Evolutionary conservation across 2,888 invertebrate genomes (phyloP).

Genomic region (Dascillus cervinus): DNA sequence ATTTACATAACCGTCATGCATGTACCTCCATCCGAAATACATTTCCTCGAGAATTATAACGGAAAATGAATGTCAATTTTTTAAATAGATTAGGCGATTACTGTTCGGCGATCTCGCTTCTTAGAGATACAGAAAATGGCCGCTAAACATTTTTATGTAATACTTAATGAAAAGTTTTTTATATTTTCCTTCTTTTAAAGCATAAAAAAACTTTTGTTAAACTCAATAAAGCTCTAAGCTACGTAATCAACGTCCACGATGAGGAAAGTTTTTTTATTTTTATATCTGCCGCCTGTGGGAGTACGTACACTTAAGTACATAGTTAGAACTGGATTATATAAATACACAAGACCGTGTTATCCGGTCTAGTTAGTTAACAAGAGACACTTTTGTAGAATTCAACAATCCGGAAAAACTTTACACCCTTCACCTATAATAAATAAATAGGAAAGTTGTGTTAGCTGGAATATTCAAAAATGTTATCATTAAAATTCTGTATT

Average conservation of each 20-base stretch:
- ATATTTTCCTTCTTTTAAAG: conserved; percentile 8
- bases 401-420: no score
- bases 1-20: conserved; percentile 8
- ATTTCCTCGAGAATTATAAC: conserved; percentile 4
- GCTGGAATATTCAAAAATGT: no score
- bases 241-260: conserved; percentile 10
- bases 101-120: no score
- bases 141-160: no score
- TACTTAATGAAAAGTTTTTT: no score
- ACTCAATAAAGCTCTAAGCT: conserved; percentile 15
- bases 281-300: conserved; percentile 12
- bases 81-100: no score
- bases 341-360: conserved; percentile 12
- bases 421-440: no score
- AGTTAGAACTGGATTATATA: conserved; percentile 13
- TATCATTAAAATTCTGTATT: no score
- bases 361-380: conserved; percentile 12
- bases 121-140: no score
- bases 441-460: no score
- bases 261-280: conserved; percentile 12
- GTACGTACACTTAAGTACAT: conserved; percentile 13
- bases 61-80: no score
- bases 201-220: conserved; percentile 15
- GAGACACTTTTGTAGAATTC: conserved; percentile 8
- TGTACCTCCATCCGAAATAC: neutral